Evolutionary conservation across 1,140 invertebrate genomes (phyloP), one percentile per base, ranked within the genome.

Genomic region (Globodera rostochiensis): DNA sequence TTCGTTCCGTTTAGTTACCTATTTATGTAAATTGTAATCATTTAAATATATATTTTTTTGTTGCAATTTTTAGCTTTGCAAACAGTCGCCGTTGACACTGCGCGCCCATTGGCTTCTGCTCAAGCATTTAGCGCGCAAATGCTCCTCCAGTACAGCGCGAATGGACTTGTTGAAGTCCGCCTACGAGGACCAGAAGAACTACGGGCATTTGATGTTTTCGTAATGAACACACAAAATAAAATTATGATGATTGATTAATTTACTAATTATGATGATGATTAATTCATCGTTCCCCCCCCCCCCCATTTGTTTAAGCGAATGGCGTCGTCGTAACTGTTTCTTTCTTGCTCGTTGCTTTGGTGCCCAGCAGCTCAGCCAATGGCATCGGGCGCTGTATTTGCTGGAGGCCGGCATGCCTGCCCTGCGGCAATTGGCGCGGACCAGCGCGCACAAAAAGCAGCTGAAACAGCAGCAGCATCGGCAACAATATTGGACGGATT

Each of bases 141-240:
- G 53, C 45, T 70, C 66, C 70, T 15, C 70, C 21, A 69, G 36
- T 64, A 4, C 53, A 8, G 46, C 70, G 13, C 64, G 25, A 45
- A 50, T 36, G 70, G 49, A 70, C 3, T 78, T 78, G 70, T 25
- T 78, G 11, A 25, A 49, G 4, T 71, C 46, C 4, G 81, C 81
- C 36, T 78, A 82, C 46, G 64, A 60, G 13, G 76, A 81, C 50
- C 64, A 74, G 6, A 74, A 21, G 45, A 74, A 82, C 49, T 82
- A 73, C 19, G 80, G 81, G 5, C 79, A 74, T 64, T 81, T 82
- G 47, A 66, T 82, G 19, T 82, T 82, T n/a, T 49, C 69, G 81
- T 82, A 60, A 53, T 45, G 3, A 19, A 53, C 7, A 7, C 0
- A 53, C 11, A 53, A 53, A 53, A 53, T 9, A 53, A 25, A 25